Conservation (phyloP, 2,888 invertebrate genomes). For the Orthonychiurus folsomi region DNA sequence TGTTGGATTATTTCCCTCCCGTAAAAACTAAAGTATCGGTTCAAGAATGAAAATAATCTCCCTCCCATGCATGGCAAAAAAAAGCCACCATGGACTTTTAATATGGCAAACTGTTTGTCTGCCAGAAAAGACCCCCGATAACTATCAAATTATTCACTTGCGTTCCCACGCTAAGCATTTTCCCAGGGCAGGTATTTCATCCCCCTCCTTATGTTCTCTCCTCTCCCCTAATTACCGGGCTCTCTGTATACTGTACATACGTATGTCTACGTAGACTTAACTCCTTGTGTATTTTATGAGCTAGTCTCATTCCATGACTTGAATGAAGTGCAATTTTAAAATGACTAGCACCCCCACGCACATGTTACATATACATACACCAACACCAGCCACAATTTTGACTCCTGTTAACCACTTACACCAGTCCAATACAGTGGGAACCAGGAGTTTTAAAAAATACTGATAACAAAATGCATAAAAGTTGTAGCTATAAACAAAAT, state of each 20-base stretch:
- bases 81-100: not conserved
- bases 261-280: not conserved
- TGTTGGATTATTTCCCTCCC: not conserved
- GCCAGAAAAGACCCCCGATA: not conserved
- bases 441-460: too few species aligned
- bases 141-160: not conserved
- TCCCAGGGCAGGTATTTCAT: constrained; percentile 36
- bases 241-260: not conserved
- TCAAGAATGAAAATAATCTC: not conserved
- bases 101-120: constrained; percentile 1
- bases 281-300: not conserved
- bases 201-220: constrained; percentile 10
- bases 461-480: too few species aligned
- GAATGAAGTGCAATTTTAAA: not conserved
- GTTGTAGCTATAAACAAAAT: too few species aligned
- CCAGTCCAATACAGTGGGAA: too few species aligned
- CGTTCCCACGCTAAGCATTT: constrained; percentile 40
- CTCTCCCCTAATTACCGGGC: constrained; percentile 38
- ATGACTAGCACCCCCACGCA: not conserved
- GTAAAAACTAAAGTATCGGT: not conserved
- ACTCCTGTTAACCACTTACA: not conserved
- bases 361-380: not conserved
- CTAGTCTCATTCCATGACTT: not conserved
- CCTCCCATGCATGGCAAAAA: not conserved
- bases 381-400: too few species aligned